Evolutionary conservation across 2,797 vertebrate genomes (phyloP).

Genomic region (Heteromormyrus szaboi): DNA sequence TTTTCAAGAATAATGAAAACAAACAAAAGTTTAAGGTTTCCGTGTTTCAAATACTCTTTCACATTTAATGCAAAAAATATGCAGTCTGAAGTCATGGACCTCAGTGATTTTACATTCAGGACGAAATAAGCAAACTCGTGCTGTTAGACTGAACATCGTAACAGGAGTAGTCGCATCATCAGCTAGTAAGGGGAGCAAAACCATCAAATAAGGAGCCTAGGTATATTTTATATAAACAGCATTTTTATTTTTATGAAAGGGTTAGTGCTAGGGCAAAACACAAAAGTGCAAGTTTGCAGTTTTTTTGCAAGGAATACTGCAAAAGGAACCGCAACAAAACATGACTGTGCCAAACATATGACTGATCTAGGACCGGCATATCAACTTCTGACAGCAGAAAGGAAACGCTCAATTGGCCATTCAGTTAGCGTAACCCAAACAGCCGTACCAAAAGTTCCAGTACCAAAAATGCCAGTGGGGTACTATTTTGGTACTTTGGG

Average conservation of each 20-base stretch:
- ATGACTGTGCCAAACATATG: neutral
- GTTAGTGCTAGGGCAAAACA: neutral
- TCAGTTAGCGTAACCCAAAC: neutral
- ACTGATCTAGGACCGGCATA: neutral
- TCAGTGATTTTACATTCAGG: neutral
- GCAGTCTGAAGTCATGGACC: neutral
- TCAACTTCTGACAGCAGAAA: neutral
- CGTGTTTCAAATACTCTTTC: neutral
- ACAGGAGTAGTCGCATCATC: neutral
- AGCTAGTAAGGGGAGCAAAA: neutral
- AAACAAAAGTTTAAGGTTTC: neutral
- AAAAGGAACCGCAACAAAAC: neutral
- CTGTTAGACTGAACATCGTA: neutral
- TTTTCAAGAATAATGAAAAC: neutral
- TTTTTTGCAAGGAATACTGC: neutral
- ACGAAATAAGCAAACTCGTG: neutral
- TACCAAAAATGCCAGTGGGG: neutral
- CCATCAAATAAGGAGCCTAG: neutral
- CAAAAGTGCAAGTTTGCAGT: neutral
- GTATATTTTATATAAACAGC: neutral
- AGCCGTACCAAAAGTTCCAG: neutral
- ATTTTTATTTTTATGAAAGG: neutral
- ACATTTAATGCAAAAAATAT: neutral
- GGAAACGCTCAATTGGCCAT: neutral
- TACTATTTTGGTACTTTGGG: neutral